phyloP scores from a whole-genome alignment of 1,140 invertebrate species.

The Manduca sexta region DNA sequence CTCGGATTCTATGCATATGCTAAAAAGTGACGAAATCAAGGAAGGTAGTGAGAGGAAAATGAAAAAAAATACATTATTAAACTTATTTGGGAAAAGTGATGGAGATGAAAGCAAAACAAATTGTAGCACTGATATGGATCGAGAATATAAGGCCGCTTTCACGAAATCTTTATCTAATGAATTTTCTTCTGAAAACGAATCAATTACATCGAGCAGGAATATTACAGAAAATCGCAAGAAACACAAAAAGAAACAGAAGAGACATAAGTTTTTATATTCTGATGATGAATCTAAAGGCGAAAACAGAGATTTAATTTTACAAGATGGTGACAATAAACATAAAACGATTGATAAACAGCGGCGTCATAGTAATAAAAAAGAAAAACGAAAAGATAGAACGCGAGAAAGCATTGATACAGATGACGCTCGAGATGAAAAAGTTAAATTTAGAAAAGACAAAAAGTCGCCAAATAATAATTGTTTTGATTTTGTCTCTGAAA shows the following conservation, averaged over 20 bases:
- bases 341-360: slow-evolving; percentile 74
- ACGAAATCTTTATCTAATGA: slow-evolving; percentile 53
- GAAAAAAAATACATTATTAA: slow-evolving; percentile 62
- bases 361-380: slow-evolving; percentile 80
- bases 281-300: slow-evolving; percentile 74
- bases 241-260: slow-evolving; percentile 89
- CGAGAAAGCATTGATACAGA: slow-evolving; percentile 73
- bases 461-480: slow-evolving; percentile 44
- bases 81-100: slow-evolving; percentile 63
- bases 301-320: slow-evolving; percentile 24
- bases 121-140: slow-evolving; percentile 37
- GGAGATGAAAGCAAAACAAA: slow-evolving; percentile 60
- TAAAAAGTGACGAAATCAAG: slow-evolving; percentile 30
- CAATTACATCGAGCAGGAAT: slow-evolving; percentile 46
- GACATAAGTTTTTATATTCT: slow-evolving; percentile 79
- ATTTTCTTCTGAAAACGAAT: slow-evolving; percentile 74
- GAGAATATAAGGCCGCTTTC: slow-evolving; percentile 42
- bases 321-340: slow-evolving; percentile 47
- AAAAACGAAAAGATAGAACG: slow-evolving; percentile 80
- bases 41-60: slow-evolving; percentile 27
- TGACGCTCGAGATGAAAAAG: slow-evolving; percentile 72
- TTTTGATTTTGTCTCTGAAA: slow-evolving; percentile 36
- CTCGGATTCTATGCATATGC: slow-evolving; percentile 61
- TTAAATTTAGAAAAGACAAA: slow-evolving; percentile 76
- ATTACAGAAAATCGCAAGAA: slow-evolving; percentile 78